Evolutionary conservation across 2,113 vertebrate genomes (phyloP).

Genomic region (Pelobates fuscus): DNA sequence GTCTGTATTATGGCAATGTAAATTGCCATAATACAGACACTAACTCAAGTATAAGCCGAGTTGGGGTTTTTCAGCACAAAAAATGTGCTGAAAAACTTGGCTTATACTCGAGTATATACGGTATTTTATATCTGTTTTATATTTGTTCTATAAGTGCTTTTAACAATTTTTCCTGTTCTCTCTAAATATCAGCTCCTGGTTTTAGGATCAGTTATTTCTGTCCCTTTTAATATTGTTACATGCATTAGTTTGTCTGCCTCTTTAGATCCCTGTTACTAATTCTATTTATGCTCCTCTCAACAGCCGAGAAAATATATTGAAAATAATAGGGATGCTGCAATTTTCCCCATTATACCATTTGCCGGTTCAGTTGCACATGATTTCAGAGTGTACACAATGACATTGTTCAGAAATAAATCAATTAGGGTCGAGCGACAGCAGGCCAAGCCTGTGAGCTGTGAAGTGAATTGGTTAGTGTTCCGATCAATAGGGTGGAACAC

Average conservation of each 20-base stretch:
- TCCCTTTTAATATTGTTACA: no score
- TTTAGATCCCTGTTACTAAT: conserved; percentile 41
- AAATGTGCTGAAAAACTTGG: no score
- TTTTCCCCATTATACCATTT: conserved; percentile 37
- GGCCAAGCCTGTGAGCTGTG: conserved; percentile 32
- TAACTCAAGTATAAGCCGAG: no score
- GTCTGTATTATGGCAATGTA: no score
- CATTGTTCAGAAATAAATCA: conserved; percentile 45
- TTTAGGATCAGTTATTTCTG: no score
- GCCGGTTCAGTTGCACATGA: conserved; percentile 36
- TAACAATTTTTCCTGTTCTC: no score
- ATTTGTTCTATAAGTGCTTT: no score
- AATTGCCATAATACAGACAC: no score
- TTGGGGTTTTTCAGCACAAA: no score
- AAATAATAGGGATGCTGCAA: conserved; percentile 33
- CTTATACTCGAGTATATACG: no score
- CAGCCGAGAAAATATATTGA: conserved; percentile 21
- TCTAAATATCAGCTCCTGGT: no score
- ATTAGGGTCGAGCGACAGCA: conserved; percentile 28
- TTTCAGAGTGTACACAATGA: conserved; percentile 30
- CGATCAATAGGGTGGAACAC: conserved; percentile 40
- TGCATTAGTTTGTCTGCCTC: conserved; percentile 4
- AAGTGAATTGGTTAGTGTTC: conserved; percentile 36
- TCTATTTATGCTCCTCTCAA: conserved; percentile 23
- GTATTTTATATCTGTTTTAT: no score